Evolutionary conservation across 30 jellyfish, hydroid and myxozoan genomes (phyloP).

Genomic region (Hydractinia echinata): DNA sequence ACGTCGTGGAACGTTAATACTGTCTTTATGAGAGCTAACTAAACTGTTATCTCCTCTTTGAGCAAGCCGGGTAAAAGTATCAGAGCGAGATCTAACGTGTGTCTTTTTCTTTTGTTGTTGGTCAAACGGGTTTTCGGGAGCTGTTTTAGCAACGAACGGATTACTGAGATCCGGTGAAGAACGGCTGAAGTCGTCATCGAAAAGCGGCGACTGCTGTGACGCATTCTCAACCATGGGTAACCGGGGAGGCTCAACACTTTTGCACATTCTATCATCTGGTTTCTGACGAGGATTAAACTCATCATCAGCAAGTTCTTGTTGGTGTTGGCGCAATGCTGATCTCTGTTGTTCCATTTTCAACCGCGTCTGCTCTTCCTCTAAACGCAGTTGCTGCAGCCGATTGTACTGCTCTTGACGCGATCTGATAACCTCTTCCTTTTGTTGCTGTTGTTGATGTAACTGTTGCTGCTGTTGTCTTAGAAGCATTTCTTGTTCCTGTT

Average conservation of each 20-base stretch:
- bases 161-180: slow-evolving; percentile 36
- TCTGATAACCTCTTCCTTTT: not conserved
- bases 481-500: slow-evolving; percentile 42
- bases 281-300: slow-evolving; percentile 16
- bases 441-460: slow-evolving; percentile 27
- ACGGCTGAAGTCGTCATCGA: slow-evolving; percentile 64
- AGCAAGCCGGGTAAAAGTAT: slow-evolving; percentile 44
- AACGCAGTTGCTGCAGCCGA: slow-evolving; percentile 39
- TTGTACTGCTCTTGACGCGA: slow-evolving; percentile 55
- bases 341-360: slow-evolving; percentile 19
- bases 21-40: too few relatives aligned
- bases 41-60: not conserved
- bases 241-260: slow-evolving; percentile 9
- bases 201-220: not conserved
- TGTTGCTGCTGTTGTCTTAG: slow-evolving; percentile 38
- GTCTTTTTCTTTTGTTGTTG: slow-evolving; percentile 35
- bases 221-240: not conserved
- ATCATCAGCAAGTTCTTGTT: slow-evolving; percentile 25
- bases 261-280: slow-evolving; percentile 15
- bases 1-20: not conserved
- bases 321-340: slow-evolving; percentile 7
- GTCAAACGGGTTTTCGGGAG: slow-evolving; percentile 18
- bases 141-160: slow-evolving; percentile 16
- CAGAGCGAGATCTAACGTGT: slow-evolving; percentile 86
- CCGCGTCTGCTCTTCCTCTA: slow-evolving; percentile 38